Base-by-base conservation (phyloP, 2,888 invertebrate species). In the Antitype chi region DNA sequence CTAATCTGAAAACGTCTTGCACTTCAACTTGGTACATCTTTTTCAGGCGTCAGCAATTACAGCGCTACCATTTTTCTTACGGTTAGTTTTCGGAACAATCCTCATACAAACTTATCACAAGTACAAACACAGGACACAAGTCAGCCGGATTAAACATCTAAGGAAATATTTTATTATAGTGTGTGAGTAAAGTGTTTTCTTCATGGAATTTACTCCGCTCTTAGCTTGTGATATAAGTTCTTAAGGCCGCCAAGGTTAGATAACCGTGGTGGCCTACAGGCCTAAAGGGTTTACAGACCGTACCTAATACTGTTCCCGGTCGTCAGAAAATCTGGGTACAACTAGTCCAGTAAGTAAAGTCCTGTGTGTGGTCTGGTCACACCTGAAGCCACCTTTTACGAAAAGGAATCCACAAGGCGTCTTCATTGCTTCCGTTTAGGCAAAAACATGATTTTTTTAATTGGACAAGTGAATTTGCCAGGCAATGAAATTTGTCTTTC, bases 121-220 rank as follows among this genome's bases (percentile, higher is more conserved):
- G 91, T 96, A 96, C 85, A 95, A 93, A 85, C 89, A 94, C 73
- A 94, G 89, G 43, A 78, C 87, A 2, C 90, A 89, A 78, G 69
- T 92, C 2, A 92, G 87, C 75, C 90, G 89, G 72, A 92, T 95
- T 68, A 93, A 92, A 75, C 82, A 94, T 77, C 89, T 95, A 7
- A 91, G 94, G 74, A 96, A 95, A 91, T 95, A 94, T 89, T 93
- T 95, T 71, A 93, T 95, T 43, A 90, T 96, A 88, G 91, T 97
- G 80, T 94, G 97, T 96, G 93, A 95, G 96, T 90, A 69, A 60
- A n/a, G 38, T 1, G 25, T 68, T 62, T n/a, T 69, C 0, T 43
- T 52, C 23, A 17, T 32, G 32, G 9, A 62, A 38, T 60, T 63
- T 32, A 2, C 1, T 23, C 11, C 32, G 20, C 7, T 47, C 15